Evolutionary conservation across 2,113 vertebrate genomes (phyloP).

Genomic region (Trachemys scripta): DNA sequence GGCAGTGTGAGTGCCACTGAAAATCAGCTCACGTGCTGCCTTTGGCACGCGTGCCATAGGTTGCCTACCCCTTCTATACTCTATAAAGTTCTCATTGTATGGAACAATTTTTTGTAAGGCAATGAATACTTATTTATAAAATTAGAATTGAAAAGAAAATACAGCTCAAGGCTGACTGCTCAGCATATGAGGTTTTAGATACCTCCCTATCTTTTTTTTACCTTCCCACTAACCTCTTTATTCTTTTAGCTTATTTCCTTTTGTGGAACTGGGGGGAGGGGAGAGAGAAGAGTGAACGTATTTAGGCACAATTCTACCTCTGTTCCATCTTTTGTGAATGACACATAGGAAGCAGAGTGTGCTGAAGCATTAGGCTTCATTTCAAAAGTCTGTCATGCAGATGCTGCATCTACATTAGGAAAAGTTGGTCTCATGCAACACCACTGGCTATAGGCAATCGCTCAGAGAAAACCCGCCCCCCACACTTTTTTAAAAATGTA

Average conservation of each 20-base stretch:
- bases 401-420: neutral
- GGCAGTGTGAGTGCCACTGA: too few relatives aligned
- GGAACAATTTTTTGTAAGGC: neutral
- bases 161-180: neutral
- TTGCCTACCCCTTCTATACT: too few relatives aligned
- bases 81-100: neutral
- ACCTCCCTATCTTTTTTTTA: neutral
- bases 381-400: neutral
- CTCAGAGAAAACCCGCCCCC: neutral
- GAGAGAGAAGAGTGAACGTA: rapidly evolving
- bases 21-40: too few relatives aligned
- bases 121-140: neutral
- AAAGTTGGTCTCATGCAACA: neutral
- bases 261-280: neutral
- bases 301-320: neutral
- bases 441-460: neutral
- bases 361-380: neutral
- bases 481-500: too few relatives aligned
- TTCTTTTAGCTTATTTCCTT: neutral
- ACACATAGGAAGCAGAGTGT: neutral
- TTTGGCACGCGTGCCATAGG: too few relatives aligned
- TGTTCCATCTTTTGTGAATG: neutral
- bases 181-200: neutral
- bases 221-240: neutral
- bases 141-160: neutral